Conservation (phyloP, 2,113 vertebrate species). For the Nesogale talazaci region DNA sequence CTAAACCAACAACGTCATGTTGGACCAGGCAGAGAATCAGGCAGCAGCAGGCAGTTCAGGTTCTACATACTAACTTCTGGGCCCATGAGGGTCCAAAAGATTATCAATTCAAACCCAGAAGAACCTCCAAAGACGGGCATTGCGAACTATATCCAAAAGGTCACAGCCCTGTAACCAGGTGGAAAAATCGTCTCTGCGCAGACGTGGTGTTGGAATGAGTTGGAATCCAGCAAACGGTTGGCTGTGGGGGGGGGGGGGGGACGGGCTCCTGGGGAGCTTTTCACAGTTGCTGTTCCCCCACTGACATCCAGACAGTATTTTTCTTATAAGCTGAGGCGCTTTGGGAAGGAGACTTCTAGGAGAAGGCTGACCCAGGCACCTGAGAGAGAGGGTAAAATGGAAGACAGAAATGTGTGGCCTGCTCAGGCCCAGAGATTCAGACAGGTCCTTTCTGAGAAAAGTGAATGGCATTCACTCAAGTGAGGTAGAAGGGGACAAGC, state of each 20-base stretch:
- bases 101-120: neutral
- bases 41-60: neutral
- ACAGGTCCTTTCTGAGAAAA: neutral
- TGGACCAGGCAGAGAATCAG: neutral
- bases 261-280: neutral
- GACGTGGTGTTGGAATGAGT: neutral
- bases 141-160: neutral
- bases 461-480: neutral
- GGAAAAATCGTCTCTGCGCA: neutral
- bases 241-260: neutral
- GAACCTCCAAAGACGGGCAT: neutral
- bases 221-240: neutral
- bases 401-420: neutral
- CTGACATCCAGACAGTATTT: neutral
- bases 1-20: neutral
- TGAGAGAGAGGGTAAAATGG: neutral
- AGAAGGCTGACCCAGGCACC: neutral
- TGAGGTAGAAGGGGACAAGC: neutral
- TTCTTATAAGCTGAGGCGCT: neutral
- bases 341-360: neutral
- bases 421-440: neutral
- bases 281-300: neutral
- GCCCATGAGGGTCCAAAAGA: neutral
- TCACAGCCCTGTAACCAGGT: neutral
- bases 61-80: neutral